Percentiles rank a stretch among this genome's conserved stretches.
Evolutionary conservation across 30 jellyfish, hydroid and myxozoan species (phyloP).

Genomic region (Turritopsis dohrnii): DNA sequence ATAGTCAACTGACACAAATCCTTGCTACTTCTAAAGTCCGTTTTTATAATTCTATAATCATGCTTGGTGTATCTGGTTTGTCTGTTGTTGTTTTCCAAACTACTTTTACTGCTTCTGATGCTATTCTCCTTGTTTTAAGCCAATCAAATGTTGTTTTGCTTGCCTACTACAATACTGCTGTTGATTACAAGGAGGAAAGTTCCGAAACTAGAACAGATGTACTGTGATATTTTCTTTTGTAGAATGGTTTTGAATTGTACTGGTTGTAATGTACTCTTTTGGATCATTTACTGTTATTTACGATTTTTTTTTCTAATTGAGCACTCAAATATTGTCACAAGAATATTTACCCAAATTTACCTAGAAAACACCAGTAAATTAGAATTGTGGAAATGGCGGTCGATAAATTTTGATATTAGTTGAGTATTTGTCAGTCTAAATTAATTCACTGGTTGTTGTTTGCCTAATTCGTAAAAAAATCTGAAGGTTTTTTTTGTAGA

Average conservation of each 20-base stretch:
- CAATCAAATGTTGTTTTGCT: not conserved
- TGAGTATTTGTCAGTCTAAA: no score
- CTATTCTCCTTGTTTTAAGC: not conserved
- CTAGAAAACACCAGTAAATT: no score
- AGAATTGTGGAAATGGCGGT: no score
- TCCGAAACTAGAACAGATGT: not conserved
- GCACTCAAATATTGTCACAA: no score
- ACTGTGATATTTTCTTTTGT: not conserved
- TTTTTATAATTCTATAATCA: constrained; percentile 9
- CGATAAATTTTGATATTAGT: no score
- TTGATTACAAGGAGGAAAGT: not conserved
- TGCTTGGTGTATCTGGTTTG: constrained; percentile 17
- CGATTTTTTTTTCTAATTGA: no score
- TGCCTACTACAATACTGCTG: not conserved
- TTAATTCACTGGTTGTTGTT: no score
- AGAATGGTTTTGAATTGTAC: not conserved
- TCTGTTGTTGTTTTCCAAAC: constrained; percentile 7
- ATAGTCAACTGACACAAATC: not conserved
- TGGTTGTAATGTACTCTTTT: not conserved
- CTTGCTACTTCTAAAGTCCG: constrained; percentile 6
- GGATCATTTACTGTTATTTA: no score
- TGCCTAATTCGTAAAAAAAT: no score
- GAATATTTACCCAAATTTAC: no score
- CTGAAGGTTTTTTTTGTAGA: no score
- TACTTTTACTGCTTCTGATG: not conserved